Evolutionary conservation across 1,140 invertebrate species (phyloP).

Genomic region (Pogonomyrmex barbatus): DNA sequence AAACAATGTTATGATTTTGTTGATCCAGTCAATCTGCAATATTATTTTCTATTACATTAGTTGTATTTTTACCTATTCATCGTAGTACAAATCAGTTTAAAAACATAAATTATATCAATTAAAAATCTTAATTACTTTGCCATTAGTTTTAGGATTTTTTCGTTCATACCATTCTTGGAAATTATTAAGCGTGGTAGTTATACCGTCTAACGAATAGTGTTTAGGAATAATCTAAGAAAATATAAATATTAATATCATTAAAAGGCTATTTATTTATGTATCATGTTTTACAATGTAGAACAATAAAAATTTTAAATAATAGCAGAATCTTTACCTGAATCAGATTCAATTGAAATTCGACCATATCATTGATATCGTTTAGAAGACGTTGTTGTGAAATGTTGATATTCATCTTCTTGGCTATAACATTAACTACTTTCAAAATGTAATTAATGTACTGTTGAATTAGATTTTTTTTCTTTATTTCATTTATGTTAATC

Average conservation of each 20-base stretch:
- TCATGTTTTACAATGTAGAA: neutral
- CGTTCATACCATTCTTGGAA: conserved; percentile 49
- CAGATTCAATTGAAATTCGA: conserved; percentile 39
- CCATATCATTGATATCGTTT: conserved; percentile 33
- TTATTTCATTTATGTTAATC: neutral
- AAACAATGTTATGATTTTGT: conserved; percentile 30
- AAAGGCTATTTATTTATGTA: neutral
- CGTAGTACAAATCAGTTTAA: no score
- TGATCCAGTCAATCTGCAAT: conserved; percentile 56
- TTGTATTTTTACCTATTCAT: neutral
- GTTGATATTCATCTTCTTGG: conserved; percentile 1
- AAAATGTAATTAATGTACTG: conserved; percentile 25
- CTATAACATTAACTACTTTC: conserved; percentile 19
- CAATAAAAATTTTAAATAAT: no score
- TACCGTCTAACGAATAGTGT: accelerated
- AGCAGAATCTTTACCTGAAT: conserved; percentile 8
- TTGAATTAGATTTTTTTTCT: neutral
- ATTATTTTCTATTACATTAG: neutral
- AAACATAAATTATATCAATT: neutral
- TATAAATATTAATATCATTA: conserved; percentile 1
- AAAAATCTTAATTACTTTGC: conserved; percentile 44
- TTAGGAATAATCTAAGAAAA: neutral
- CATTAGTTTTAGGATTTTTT: neutral
- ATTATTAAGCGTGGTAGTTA: neutral
- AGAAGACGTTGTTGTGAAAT: conserved; percentile 10